Percentiles rank a stretch among this genome's conserved stretches.
Evolutionary conservation across 1,140 invertebrate genomes (phyloP).

Genomic region (Anastrepha obliqua): DNA sequence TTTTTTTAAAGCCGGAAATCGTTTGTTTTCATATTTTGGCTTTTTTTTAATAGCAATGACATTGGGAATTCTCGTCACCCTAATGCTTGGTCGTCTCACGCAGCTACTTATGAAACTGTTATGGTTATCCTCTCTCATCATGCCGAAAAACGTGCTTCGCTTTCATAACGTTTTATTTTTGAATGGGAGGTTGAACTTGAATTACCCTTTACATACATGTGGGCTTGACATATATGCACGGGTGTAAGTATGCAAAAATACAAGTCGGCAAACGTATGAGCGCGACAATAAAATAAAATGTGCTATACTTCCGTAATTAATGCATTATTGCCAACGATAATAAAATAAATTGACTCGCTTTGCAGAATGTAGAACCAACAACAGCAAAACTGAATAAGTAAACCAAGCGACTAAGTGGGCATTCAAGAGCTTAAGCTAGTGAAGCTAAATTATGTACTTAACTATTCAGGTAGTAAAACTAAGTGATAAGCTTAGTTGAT

Average conservation of each 20-base stretch:
- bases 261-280: not conserved
- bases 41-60: too few species aligned
- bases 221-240: not conserved
- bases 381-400: not conserved
- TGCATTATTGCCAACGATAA: not conserved
- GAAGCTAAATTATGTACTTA: not conserved
- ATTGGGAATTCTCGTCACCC: too few species aligned
- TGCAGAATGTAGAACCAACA: not conserved
- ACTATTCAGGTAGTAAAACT: not conserved
- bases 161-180: too few species aligned
- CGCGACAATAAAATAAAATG: conserved; percentile 11
- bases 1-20: too few species aligned
- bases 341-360: conserved; percentile 5
- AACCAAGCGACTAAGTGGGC: not conserved
- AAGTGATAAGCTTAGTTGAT: not conserved
- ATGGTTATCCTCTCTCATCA: too few species aligned
- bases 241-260: not conserved
- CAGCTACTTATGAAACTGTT: too few species aligned
- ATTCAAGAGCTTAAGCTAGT: not conserved
- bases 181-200: too few species aligned
- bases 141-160: too few species aligned
- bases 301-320: conserved; percentile 32
- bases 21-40: too few species aligned
- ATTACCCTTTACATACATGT: too few species aligned
- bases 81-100: too few species aligned